Percentiles rank a stretch among this genome's conserved stretches.
These are phyloP conservation scores for Spheniscus mendiculus DNA, from an alignment of 2,113 vertebrate genomes.

Conservation along the genomic window DNA sequence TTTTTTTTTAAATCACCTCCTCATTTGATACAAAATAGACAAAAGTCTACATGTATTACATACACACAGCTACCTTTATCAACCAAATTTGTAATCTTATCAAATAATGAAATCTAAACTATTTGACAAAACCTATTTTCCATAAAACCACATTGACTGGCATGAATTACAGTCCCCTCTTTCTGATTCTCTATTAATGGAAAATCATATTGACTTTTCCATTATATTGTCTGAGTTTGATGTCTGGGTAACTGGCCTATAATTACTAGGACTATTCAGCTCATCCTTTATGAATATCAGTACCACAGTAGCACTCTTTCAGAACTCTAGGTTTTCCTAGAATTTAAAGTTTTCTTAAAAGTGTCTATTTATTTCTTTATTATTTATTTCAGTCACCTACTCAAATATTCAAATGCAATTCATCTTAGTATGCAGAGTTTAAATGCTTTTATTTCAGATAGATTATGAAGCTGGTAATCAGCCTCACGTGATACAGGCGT, in stretches of 20 bases:
- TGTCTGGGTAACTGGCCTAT: neutral
- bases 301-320: neutral
- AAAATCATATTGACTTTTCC: constrained; percentile 8
- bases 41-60: neutral
- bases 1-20: neutral
- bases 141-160: neutral
- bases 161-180: neutral
- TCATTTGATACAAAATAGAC: neutral
- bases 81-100: neutral
- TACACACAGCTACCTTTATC: neutral
- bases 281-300: neutral
- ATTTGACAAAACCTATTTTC: neutral
- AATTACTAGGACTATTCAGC: neutral
- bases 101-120: constrained; percentile 44
- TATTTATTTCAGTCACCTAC: neutral
- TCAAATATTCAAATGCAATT: neutral
- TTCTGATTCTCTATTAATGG: neutral
- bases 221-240: neutral
- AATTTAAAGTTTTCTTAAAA: neutral
- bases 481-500: fast-evolving
- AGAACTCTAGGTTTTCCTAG: neutral
- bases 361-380: neutral
- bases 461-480: neutral
- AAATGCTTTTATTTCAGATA: neutral
- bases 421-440: neutral